These are phyloP conservation scores for Athrips mouffetella DNA, from an alignment of 2,888 invertebrate genomes.

Conservation along the genomic window DNA sequence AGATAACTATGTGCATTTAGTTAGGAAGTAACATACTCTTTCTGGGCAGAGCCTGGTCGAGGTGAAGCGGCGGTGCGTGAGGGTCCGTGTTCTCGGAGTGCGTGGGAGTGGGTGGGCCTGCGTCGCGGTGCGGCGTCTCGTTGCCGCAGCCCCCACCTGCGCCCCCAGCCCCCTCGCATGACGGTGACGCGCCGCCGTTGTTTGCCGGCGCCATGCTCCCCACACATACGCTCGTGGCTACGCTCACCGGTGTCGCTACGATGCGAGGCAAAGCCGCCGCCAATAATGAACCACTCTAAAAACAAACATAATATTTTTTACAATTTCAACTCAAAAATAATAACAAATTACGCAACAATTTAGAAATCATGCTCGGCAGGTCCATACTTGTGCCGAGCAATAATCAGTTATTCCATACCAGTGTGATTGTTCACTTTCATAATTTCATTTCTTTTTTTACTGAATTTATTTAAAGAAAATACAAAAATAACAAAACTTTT, in stretches of 20 bases:
- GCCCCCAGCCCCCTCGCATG: conserved; percentile 34
- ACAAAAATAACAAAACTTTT: too few relatives aligned
- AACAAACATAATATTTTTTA: not conserved
- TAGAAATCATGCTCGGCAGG: too few relatives aligned
- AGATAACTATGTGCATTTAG: too few relatives aligned
- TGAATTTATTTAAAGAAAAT: too few relatives aligned
- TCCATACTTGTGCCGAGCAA: too few relatives aligned
- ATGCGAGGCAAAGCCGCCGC: conserved; percentile 83
- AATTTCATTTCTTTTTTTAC: too few relatives aligned
- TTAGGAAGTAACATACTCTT: conserved; percentile 63
- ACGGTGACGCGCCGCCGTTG: conserved; percentile 33
- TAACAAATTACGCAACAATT: too few relatives aligned
- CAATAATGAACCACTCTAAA: conserved; percentile 79
- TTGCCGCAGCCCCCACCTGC: conserved; percentile 48
- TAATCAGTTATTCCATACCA: too few relatives aligned
- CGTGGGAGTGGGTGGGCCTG: conserved; percentile 71
- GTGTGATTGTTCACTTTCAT: too few relatives aligned
- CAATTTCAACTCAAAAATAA: not conserved
- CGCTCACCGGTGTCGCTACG: conserved; percentile 47
- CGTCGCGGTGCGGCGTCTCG: conserved; percentile 62
- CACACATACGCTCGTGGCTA: conserved; percentile 36
- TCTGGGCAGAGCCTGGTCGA: conserved; percentile 77
- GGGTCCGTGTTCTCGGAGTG: conserved; percentile 70
- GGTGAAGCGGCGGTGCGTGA: conserved; percentile 68
- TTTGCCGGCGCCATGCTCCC: conserved; percentile 38